phyloP scores from a whole-genome alignment of 2,797 vertebrate genomes.

The Agapornis canus region DNA sequence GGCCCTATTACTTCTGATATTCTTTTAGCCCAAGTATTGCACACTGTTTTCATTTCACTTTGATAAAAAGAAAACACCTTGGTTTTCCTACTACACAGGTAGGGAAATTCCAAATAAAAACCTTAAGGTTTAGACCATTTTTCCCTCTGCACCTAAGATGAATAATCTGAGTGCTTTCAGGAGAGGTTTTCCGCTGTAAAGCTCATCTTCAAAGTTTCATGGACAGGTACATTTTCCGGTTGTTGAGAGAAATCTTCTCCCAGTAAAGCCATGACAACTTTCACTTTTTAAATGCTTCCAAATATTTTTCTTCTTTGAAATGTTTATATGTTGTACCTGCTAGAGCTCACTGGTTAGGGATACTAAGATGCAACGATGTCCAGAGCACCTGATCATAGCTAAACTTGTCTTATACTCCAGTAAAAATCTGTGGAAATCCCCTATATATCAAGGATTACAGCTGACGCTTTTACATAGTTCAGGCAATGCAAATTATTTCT shows the following conservation, averaged over 20 bases:
- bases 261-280: neutral
- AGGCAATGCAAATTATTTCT: neutral
- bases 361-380: neutral
- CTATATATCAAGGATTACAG: neutral
- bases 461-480: neutral
- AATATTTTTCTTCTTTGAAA: neutral
- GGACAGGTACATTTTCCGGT: neutral
- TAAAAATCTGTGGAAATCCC: neutral
- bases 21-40: neutral
- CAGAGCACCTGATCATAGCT: neutral
- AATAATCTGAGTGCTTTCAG: neutral
- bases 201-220: neutral
- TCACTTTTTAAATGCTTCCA: neutral
- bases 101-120: neutral
- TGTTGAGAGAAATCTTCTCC: neutral
- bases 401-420: neutral
- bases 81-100: neutral
- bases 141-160: neutral
- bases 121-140: neutral
- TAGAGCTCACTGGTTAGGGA: neutral
- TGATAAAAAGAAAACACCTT: neutral
- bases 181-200: neutral
- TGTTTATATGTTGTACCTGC: neutral
- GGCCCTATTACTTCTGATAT: neutral
- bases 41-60: neutral